Evolutionary conservation across 2,113 vertebrate genomes (phyloP).

Genomic region (Astur gentilis): DNA sequence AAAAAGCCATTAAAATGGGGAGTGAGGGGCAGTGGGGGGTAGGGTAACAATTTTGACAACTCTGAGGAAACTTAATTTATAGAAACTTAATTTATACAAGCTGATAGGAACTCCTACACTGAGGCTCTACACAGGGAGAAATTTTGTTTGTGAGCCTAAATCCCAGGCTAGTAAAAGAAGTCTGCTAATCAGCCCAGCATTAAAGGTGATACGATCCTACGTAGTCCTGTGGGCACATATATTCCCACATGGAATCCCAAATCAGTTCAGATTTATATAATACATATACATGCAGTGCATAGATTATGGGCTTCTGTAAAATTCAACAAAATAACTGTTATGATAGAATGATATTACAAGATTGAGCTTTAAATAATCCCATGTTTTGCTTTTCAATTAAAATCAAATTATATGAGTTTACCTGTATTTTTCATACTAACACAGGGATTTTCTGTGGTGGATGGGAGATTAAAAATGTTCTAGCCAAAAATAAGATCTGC

Average conservation of each 20-base stretch:
- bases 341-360: neutral
- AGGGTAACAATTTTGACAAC: neutral
- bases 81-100: neutral
- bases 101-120: neutral
- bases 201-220: fast-evolving
- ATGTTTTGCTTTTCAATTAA: neutral
- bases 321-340: neutral
- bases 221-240: neutral
- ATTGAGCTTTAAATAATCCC: neutral
- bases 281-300: neutral
- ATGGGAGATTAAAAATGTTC: neutral
- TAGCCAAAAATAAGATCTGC: neutral
- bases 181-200: neutral
- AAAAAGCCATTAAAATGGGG: neutral
- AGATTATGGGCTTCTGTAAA: neutral
- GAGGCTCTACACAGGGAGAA: neutral
- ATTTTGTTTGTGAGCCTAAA: neutral
- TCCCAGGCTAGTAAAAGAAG: neutral
- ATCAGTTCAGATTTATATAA: neutral
- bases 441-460: neutral
- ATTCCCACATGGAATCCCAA: neutral
- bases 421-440: neutral
- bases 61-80: neutral
- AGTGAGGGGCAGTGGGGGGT: neutral
- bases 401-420: neutral